phyloP scores from a whole-genome alignment of 2,888 invertebrate genomes.

The Tachina grossa region DNA sequence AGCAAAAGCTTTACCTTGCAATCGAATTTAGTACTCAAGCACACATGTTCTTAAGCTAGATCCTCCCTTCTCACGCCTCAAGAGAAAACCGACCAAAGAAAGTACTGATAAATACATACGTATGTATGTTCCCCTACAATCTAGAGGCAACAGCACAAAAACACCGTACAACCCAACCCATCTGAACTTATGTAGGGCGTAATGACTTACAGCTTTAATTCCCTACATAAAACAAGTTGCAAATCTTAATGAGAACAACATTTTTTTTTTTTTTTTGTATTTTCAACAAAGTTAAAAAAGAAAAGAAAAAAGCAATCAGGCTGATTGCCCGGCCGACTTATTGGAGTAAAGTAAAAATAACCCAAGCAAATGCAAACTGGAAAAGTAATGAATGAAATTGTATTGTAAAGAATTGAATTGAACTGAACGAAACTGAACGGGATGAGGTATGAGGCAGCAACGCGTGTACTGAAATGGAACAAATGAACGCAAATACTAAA shows the following conservation, averaged over 20 bases:
- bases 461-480: slow-evolving; percentile 68
- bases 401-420: slow-evolving; percentile 12
- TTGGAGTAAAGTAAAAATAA: slow-evolving; percentile 13
- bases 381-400: slow-evolving; percentile 16
- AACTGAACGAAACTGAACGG: slow-evolving; percentile 9
- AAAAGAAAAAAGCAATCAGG: not conserved
- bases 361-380: slow-evolving; percentile 29
- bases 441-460: slow-evolving; percentile 16
- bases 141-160: no score
- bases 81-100: no score
- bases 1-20: no score
- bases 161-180: not conserved
- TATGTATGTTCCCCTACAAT: no score
- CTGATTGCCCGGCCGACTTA: slow-evolving; percentile 18
- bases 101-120: no score
- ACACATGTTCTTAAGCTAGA: no score
- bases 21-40: no score
- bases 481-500: slow-evolving; percentile 71
- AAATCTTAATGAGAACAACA: slow-evolving; percentile 40
- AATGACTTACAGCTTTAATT: slow-evolving; percentile 14
- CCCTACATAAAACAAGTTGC: slow-evolving; percentile 17
- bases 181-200: not conserved
- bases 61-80: no score
- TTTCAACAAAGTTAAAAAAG: not conserved
- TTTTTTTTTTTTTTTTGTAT: not conserved